Evolutionary conservation across 1,140 invertebrate genomes (phyloP), one percentile per base, ranked within the genome.

Genomic region (Sycophila sp.): DNA sequence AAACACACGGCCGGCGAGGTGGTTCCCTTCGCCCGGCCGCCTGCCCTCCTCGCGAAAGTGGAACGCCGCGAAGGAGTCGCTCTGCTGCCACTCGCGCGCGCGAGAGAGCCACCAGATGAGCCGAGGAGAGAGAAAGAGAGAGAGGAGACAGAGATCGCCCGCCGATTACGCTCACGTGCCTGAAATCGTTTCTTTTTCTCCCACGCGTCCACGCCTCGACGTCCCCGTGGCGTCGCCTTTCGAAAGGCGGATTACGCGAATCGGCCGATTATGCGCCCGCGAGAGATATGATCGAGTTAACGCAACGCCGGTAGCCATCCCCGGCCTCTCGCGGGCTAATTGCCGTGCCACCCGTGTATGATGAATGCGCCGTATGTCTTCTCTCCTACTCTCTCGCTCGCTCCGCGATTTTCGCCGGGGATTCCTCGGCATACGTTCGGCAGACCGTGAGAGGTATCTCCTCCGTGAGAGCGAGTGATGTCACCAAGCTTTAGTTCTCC

Each of bases 51-150:
- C 45, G 79, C 83, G 83, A 86, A 86, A 86, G 84, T 86, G 80
- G 84, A 85, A 86, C 84, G 82, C 79, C 83, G 81, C 83, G 83
- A 84, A 84, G 80, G 76, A 84, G 82, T 81, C 82, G 77, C 81
- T 76, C 76, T 71, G 74, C 53, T 34, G 66, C 47, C 38, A 49
- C 47, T 45, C 45, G 42, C 36, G n/a, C 55, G 15, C 49, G 40
- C 38, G 10, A 26, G 45, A 30, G 42, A 26, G 22, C n/a, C 49
- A 36, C 49, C 56, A 60, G 56, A 69, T 60, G 58, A 62, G 73
- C 72, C 45, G 68, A 38, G 60, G 2, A 24, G 5, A 66, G 51
- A 65, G 69, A 63, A 51, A 63, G 75, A 72, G 56, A 36, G 72
- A 72, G 66, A 67, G 68, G 13, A 55, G 53, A 58, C 42, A 70